Base-by-base conservation (phyloP, 2,113 vertebrate genomes). In the Buteo buteo region DNA sequence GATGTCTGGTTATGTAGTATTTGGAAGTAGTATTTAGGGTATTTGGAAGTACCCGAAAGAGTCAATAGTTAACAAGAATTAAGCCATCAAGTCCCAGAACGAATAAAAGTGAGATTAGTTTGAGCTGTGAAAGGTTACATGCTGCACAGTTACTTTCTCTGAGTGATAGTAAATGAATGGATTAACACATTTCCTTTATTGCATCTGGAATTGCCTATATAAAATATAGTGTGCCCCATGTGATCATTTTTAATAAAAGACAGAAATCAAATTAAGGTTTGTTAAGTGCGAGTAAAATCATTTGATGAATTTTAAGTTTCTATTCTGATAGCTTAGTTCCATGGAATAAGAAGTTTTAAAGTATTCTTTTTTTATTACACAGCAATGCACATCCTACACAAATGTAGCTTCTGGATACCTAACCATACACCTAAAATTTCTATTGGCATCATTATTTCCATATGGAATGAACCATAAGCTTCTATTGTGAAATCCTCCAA, bases 221-320 rank as follows among this genome's bases (percentile, higher is more conserved):
- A 97, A 97, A 95, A 95, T 91, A 96, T 66, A 96, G 88, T 95
- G 96, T 95, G 65, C 11, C 91, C 91, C 94, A 29, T 94, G 93
- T 87, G 94, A 93, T 91, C 57, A 29, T 82, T 96, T 97, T 96
- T 96, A 96, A 96, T 96, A 96, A 95, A 86, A 93, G 77, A 67
- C 32, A 90, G 89, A 91, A 93, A 96, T 85, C 11, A 1, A 93
- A 89, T 84, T 93, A 73, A 91, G 52, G 62, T 89, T 96, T 92
- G 54, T 71, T 71, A 89, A 91, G 61, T 31, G 47, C 1, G 0
- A 94, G 38, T 28, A 47, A 86, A 89, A 92, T 89, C 0, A 59
- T 81, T 13, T 86, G 88, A 86, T 32, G 55, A 66, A 96, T 84
- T 96, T 86, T 42, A 78, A 50, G 38, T 87, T 94, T 92, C 21